phyloP scores from a whole-genome alignment of 2,888 invertebrate genomes.

The Arrhopalites spinosus region DNA sequence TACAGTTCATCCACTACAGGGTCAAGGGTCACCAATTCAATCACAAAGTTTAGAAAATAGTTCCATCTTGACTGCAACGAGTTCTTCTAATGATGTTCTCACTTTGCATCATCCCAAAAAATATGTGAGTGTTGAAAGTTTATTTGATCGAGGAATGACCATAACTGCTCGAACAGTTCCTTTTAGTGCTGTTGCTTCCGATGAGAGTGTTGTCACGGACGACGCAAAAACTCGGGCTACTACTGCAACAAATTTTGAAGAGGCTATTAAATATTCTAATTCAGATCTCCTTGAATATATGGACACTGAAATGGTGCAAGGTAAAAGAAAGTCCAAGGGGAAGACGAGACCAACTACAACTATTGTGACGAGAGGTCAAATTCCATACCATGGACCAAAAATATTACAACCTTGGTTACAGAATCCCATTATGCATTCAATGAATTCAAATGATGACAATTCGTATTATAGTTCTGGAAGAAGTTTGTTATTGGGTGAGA shows the following conservation, averaged over 20 bases:
- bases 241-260: slow-evolving; percentile 27
- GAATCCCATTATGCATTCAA: not conserved
- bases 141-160: slow-evolving; percentile 16
- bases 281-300: slow-evolving; percentile 18
- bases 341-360: slow-evolving; percentile 20
- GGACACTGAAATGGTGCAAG: slow-evolving; percentile 7
- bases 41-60: slow-evolving; percentile 18
- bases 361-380: not conserved
- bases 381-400: not conserved
- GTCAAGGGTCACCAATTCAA: not conserved
- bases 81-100: slow-evolving; percentile 23
- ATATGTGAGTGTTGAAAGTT: slow-evolving; percentile 28
- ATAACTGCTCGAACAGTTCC: slow-evolving; percentile 28
- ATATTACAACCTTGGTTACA: slow-evolving; percentile 6
- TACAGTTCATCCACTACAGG: not conserved
- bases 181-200: slow-evolving; percentile 20
- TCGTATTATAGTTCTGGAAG: not conserved
- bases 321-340: too few species aligned
- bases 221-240: slow-evolving; percentile 12
- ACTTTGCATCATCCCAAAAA: slow-evolving; percentile 20
- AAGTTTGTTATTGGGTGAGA: not conserved
- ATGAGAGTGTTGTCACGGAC: slow-evolving; percentile 13
- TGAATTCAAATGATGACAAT: not conserved
- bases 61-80: not conserved
- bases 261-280: slow-evolving; percentile 25